Base-by-base conservation (phyloP, 2,797 vertebrate genomes). In the Oreochromis grahami region DNA sequence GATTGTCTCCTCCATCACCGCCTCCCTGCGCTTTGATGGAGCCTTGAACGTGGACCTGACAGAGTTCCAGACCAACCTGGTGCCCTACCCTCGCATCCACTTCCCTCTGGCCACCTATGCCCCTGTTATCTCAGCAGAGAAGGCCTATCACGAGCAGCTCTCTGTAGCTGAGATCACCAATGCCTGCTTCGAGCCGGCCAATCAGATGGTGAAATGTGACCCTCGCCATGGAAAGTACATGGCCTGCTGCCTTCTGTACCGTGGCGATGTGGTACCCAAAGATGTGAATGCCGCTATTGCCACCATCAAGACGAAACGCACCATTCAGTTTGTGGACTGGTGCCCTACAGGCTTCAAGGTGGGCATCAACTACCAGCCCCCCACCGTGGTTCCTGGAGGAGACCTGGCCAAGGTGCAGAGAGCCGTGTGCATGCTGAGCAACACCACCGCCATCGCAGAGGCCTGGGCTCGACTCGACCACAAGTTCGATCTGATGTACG, bases 361-460 rank as follows among this genome's bases (percentile, higher is more conserved):
- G 5, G 41, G 38, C 11, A 41, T 41, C 38, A 41, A 41, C 38
- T 41, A 41, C 38, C 38, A 41, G 38, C 38, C 38, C 38, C 38
- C 38, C 38, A 41, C 38, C 0, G 38, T 41, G 38, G 38, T 41
- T 34, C 32, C 48, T 9, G 48, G 48, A 19, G 98, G 98, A 80
- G 97, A 98, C 77, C 92, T 99, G 76, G 98, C 98, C 81, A 98
- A 96, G 56, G 98, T 98, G 11, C 97, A 98, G 95, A 95, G 98
- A 83, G 98, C 98, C 0, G 96, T 98, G 50, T 98, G 97, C 87
- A 98, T 98, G 97, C 92, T 98, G 90, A 96, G 96, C 93, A 96
- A 96, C 96, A 96, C 96, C 91, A 96, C 96, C 1, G 96, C 96
- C 91, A 96, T 96, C 81, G 95, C 96, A 0, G 95, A 96, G 91